Percentiles rank a stretch among this genome's conserved stretches.
phyloP scores from a whole-genome alignment of 1,140 invertebrate genomes.

The Drosophila suzukii region DNA sequence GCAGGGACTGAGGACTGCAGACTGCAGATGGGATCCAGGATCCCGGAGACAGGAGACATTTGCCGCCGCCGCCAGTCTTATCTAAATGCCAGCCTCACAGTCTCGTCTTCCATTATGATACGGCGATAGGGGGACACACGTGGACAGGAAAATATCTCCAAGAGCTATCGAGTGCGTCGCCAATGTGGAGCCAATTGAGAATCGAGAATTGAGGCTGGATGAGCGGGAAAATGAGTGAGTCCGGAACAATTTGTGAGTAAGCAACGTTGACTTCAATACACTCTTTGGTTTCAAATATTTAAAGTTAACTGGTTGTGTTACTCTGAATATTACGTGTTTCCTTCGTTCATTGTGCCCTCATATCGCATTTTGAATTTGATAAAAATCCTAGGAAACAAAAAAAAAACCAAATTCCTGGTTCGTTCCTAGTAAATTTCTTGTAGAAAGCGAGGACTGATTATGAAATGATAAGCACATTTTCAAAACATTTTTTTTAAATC shows the following conservation, averaged over 20 bases:
- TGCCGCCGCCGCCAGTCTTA: constrained; percentile 61
- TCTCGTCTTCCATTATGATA: constrained; percentile 85
- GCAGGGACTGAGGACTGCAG: not conserved
- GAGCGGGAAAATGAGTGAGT: constrained; percentile 15
- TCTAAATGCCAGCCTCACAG: constrained; percentile 84
- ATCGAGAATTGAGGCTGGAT: constrained; percentile 13
- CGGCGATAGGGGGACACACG: constrained; percentile 75
- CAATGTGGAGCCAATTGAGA: constrained; percentile 60
- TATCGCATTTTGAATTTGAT: too few relatives aligned
- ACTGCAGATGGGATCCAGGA: not conserved
- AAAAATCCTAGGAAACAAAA: too few relatives aligned
- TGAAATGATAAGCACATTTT: not conserved
- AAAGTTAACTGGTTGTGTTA: not conserved
- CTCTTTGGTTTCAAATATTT: not conserved
- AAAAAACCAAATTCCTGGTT: too few relatives aligned
- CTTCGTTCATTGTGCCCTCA: too few relatives aligned
- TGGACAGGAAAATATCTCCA: constrained; percentile 57
- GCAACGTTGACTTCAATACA: constrained; percentile 1
- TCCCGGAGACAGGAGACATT: constrained; percentile 30
- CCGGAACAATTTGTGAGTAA: not conserved
- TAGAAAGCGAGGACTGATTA: not conserved
- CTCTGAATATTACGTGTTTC: too few relatives aligned
- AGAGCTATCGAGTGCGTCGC: constrained; percentile 68
- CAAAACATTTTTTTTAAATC: not conserved
- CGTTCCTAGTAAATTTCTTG: too few relatives aligned